These are phyloP conservation scores for Rhizomys pruinosus DNA, from an alignment of 2,113 vertebrate genomes.

Conservation along the genomic window DNA sequence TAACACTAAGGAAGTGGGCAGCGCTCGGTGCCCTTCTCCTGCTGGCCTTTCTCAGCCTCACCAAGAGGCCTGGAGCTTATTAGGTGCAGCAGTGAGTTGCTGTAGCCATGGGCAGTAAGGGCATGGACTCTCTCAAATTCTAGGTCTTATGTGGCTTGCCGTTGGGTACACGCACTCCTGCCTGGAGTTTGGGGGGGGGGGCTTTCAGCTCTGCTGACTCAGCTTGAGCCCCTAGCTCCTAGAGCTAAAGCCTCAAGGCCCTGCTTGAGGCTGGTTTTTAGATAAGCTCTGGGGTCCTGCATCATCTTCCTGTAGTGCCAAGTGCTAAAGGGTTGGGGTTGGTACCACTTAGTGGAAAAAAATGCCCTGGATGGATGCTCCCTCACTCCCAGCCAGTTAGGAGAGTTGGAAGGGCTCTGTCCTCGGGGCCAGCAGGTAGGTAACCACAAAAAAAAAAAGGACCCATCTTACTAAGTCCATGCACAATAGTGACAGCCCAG, in stretches of 20 bases:
- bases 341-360: neutral
- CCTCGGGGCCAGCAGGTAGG: neutral
- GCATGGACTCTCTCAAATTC: neutral
- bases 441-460: neutral
- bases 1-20: neutral
- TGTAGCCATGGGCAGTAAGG: neutral
- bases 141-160: neutral
- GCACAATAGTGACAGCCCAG: neutral
- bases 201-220: neutral
- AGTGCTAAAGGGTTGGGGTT: neutral
- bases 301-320: neutral
- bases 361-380: neutral
- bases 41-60: neutral
- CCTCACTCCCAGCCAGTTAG: neutral
- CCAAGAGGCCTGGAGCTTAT: neutral
- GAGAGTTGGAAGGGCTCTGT: neutral
- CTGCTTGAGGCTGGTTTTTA: neutral
- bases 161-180: neutral
- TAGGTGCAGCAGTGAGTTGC: neutral
- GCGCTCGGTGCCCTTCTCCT: neutral
- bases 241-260: neutral
- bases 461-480: neutral
- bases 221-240: neutral
- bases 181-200: neutral
- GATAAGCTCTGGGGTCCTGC: neutral